Conservation (phyloP, 2,888 invertebrate species). For the Andrena bicolor region DNA sequence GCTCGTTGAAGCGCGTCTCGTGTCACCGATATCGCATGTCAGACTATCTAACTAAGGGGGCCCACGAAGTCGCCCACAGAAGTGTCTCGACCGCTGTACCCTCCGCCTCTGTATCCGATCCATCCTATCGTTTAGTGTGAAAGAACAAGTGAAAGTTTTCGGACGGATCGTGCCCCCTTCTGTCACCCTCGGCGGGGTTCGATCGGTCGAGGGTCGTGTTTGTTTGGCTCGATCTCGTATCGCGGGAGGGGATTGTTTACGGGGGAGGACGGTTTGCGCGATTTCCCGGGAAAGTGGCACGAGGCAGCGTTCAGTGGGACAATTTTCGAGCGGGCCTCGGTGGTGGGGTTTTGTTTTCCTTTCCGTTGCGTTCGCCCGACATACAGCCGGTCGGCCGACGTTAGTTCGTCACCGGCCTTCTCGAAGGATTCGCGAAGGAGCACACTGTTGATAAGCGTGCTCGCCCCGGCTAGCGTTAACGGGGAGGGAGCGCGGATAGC, state of each 20-base stretch:
- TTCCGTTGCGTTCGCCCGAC: conserved; percentile 16
- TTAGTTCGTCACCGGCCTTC: conserved; percentile 21
- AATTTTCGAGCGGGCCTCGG: neutral
- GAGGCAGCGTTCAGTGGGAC: neutral
- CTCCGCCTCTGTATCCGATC: neutral
- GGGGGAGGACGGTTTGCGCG: neutral
- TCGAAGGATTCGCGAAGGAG: conserved; percentile 6
- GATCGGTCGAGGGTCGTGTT: neutral
- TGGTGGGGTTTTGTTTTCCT: conserved; percentile 43
- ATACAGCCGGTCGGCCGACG: conserved; percentile 27
- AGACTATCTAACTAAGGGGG: conserved; percentile 16
- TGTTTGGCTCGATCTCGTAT: neutral
- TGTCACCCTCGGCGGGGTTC: neutral
- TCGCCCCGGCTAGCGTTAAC: too few relatives aligned
- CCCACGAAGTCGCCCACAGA: neutral
- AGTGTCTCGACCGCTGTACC: conserved; percentile 1
- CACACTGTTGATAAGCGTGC: neutral
- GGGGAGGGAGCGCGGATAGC: neutral
- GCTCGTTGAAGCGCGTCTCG: conserved; percentile 70
- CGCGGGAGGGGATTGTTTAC: neutral
- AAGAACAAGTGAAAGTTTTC: conserved; percentile 29
- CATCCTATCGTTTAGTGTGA: neutral
- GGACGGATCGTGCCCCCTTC: neutral
- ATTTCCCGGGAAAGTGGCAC: neutral
- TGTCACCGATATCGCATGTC: conserved; percentile 52